These are phyloP conservation scores for Drosophila bifasciata DNA, from an alignment of 1,140 invertebrate genomes.

Conservation along the genomic window DNA sequence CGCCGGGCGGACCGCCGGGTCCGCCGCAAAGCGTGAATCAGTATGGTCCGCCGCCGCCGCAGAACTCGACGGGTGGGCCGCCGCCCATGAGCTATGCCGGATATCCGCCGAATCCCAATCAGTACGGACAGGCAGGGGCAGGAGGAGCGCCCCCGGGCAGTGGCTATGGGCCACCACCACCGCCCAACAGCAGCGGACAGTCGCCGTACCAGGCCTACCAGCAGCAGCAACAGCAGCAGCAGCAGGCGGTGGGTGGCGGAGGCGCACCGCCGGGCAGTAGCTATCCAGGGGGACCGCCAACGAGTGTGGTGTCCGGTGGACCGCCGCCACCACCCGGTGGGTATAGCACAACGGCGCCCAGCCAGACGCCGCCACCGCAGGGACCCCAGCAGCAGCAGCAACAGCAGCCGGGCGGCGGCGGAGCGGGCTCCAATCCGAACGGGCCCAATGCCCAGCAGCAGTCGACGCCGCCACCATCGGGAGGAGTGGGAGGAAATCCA, in stretches of 20 bases:
- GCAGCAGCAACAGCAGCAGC: constrained; percentile 41
- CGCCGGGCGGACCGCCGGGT: constrained; percentile 52
- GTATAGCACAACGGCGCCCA: constrained; percentile 75
- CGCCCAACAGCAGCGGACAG: constrained; percentile 62
- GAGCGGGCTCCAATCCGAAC: constrained; percentile 65
- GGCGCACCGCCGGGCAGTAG: constrained; percentile 61
- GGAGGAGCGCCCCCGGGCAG: constrained; percentile 75
- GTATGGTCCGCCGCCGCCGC: constrained; percentile 83
- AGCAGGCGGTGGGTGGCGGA: constrained; percentile 22
- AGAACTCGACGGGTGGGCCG: constrained; percentile 59
- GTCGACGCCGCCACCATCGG: constrained; percentile 71
- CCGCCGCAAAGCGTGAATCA: constrained; percentile 71
- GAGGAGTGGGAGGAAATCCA: constrained; percentile 16
- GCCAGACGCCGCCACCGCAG: constrained; percentile 77
- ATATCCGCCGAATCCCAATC: constrained; percentile 75
- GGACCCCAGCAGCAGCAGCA: constrained; percentile 36
- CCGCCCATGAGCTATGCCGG: constrained; percentile 77
- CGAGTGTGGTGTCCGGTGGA: constrained; percentile 50
- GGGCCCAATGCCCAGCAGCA: constrained; percentile 79
- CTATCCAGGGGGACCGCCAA: constrained; percentile 55
- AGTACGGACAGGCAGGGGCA: constrained; percentile 69
- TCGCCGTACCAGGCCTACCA: constrained; percentile 76
- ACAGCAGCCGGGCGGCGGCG: constrained; percentile 32
- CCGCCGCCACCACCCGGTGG: constrained; percentile 65
- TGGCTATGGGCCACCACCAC: constrained; percentile 70